These are phyloP conservation scores for Ceyx melanurus DNA, from an alignment of 2,113 vertebrate genomes.

Conservation along the genomic window DNA sequence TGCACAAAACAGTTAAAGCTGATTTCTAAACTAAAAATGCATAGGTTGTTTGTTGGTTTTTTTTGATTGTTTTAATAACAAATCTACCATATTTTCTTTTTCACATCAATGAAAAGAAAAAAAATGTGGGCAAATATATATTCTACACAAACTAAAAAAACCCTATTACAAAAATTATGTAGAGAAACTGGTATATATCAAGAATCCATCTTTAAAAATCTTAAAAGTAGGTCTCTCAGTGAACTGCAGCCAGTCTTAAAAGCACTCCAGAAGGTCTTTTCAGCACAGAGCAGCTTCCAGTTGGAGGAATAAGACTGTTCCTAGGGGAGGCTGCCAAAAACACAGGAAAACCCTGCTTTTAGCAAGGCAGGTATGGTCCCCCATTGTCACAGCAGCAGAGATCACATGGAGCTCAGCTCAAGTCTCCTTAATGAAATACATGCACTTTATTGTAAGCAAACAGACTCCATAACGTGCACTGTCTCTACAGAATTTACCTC, in stretches of 20 bases:
- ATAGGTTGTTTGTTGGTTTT: too few species aligned
- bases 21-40: neutral
- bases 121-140: neutral
- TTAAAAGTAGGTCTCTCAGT: neutral
- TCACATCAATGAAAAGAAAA: neutral
- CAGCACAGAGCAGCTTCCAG: neutral
- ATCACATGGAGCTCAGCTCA: neutral
- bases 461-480: rapidly evolving
- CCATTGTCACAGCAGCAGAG: neutral
- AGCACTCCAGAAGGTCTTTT: neutral
- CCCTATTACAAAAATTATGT: neutral
- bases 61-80: neutral
- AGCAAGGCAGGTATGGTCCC: neutral
- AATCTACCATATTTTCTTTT: neutral
- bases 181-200: neutral
- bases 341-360: neutral
- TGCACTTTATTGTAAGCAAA: neutral
- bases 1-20: neutral
- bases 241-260: neutral
- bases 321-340: neutral
- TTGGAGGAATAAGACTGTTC: rapidly evolving
- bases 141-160: neutral
- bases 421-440: neutral
- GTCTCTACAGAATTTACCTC: neutral
- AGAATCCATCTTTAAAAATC: neutral